phyloP scores from a whole-genome alignment of 2,113 vertebrate species.

The Lota lota region DNA sequence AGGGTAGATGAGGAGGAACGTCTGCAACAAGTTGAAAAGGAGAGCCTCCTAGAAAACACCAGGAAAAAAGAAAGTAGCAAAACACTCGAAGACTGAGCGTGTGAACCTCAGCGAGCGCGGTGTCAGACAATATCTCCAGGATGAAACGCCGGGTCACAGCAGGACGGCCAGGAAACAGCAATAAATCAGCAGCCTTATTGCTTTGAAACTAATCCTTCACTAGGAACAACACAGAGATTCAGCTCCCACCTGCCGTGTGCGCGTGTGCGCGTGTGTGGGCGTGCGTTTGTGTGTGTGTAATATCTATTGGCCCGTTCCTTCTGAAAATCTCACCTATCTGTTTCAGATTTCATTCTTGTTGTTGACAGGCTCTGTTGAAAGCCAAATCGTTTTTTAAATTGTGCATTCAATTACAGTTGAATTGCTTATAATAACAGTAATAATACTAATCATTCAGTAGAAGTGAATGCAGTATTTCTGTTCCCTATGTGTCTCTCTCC shows the following conservation, averaged over 20 bases:
- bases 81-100: background rate
- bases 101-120: background rate
- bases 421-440: too few relatives aligned
- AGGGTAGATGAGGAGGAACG: background rate
- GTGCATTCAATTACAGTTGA: too few relatives aligned
- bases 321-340: too few relatives aligned
- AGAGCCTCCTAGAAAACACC: background rate
- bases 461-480: too few relatives aligned
- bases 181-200: slow-evolving; percentile 24
- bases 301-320: too few relatives aligned
- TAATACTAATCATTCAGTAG: too few relatives aligned
- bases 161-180: slow-evolving; percentile 4
- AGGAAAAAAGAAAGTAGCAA: background rate
- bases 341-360: too few relatives aligned
- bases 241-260: background rate
- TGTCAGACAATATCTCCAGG: slow-evolving; percentile 16
- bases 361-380: too few relatives aligned
- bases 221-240: slow-evolving; percentile 5
- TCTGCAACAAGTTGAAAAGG: background rate
- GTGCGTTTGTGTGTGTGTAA: too few relatives aligned
- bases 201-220: slow-evolving; percentile 13
- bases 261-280: too few relatives aligned
- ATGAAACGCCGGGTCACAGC: slow-evolving; percentile 1
- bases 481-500: too few relatives aligned
- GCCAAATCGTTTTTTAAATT: too few relatives aligned